Evolutionary conservation across 2,797 vertebrate genomes (phyloP), one percentile per base, ranked within the genome.

Genomic region (Neosalanx taihuensis): DNA sequence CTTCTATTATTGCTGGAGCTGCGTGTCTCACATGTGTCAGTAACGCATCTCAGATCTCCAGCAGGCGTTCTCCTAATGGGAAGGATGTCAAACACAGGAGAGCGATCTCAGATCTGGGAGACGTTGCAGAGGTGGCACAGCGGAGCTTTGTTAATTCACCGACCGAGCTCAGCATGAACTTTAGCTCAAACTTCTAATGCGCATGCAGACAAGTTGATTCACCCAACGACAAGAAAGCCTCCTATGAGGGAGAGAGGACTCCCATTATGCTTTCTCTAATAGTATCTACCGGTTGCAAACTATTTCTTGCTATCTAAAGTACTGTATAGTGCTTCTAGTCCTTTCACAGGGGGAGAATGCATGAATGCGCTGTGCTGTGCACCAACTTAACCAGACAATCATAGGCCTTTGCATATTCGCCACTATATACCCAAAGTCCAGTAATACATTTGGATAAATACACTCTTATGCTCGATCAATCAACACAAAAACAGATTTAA

Each of bases 161-260:
- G 70, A 80, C 70, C 74, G 59, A 29, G 63, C 75, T 77, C 80
- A 76, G 81, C 87, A 84, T 79, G 75, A 86, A 79, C 76, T 76
- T 72, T 64, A 64, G 56, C 69, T 82, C 77, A 62, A 12, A 85
- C 85, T 87, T 88, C 86, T 87, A 88, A 89, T 75, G 74, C 68
- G 49, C 79, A 67, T 70, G 51, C 64, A 85, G 71, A 79, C 70
- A 76, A 81, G 83, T 81, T 71, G 83, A 88, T 84, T 91, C 87
- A 90, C 89, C 88, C 89, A 84, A 77, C 75, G 84, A 83, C 82
- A 82, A 78, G 87, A 84, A 57, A 79, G 77, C 72, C 67, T 78
- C 81, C 82, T 83, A 80, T 68, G 77, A 79, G 79, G 13, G 63
- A 71, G 73, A 75, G 73, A 76, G 82, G 81, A 75, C 60, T 79